phyloP scores from a whole-genome alignment of 1,140 invertebrate genomes.

The Drosophila tristis region DNA sequence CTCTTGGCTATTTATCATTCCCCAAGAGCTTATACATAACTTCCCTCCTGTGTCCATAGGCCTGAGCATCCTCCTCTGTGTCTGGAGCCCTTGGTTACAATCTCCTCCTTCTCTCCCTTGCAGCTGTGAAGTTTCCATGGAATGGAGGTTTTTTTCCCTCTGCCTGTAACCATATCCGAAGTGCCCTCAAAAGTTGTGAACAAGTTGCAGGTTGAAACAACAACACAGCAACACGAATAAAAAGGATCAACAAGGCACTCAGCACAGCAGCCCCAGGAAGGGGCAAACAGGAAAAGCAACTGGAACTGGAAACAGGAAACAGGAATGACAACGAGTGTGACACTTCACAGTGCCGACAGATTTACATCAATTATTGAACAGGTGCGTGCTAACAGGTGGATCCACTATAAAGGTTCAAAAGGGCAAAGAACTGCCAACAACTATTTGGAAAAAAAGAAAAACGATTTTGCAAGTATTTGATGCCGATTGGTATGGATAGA shows the following conservation, averaged over 20 bases:
- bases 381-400: slow-evolving; percentile 51
- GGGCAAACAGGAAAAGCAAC: no score
- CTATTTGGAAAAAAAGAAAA: slow-evolving; percentile 4
- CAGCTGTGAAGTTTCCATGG: slow-evolving; percentile 62
- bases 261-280: slow-evolving; percentile 23
- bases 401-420: background rate
- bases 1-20: slow-evolving; percentile 74
- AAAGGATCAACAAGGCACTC: slow-evolving; percentile 71
- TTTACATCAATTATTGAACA: slow-evolving; percentile 76
- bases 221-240: slow-evolving; percentile 29
- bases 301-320: slow-evolving; percentile 5
- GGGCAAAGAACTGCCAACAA: slow-evolving; percentile 11
- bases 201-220: slow-evolving; percentile 60
- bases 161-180: slow-evolving; percentile 11
- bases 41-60: slow-evolving; percentile 35
- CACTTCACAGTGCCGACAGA: slow-evolving; percentile 66
- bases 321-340: slow-evolving; percentile 55
- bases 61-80: slow-evolving; percentile 16
- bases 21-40: slow-evolving; percentile 57
- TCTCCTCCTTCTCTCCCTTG: background rate
- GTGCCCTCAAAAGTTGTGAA: slow-evolving; percentile 63
- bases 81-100: slow-evolving; percentile 33
- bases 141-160: slow-evolving; percentile 10
- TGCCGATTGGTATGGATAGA: background rate
- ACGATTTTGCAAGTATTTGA: no score